Conservation (phyloP, 2,888 invertebrate species). For the Cataglyphis albicans region DNA sequence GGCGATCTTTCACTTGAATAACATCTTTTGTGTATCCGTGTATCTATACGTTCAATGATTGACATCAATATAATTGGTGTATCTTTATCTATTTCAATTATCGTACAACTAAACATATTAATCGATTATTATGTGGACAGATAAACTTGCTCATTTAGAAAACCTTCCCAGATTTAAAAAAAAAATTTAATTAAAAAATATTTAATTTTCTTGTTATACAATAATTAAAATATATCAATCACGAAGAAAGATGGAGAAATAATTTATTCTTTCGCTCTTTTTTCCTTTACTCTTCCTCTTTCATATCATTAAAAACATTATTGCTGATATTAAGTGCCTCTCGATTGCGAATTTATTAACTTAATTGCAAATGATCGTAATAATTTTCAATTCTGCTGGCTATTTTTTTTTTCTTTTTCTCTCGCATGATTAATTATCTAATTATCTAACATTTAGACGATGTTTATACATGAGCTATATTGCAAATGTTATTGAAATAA, state of each 20-base stretch:
- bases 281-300: background rate
- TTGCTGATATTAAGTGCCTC: slow-evolving; percentile 19
- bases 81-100: background rate
- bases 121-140: background rate
- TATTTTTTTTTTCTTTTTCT: background rate
- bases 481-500: slow-evolving; percentile 8
- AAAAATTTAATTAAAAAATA: background rate
- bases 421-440: background rate
- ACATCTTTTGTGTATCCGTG: background rate
- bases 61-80: background rate
- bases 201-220: background rate
- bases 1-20: background rate
- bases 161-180: background rate
- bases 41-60: background rate
- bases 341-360: slow-evolving; percentile 22
- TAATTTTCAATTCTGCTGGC: background rate
- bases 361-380: slow-evolving; percentile 37
- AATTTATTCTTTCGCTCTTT: background rate
- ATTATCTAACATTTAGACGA: background rate
- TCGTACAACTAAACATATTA: background rate
- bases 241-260: background rate
- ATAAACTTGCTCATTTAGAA: background rate
- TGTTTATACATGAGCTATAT: background rate
- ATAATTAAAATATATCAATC: background rate
- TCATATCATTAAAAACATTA: slow-evolving; percentile 21